Base-by-base conservation (phyloP, 2,113 vertebrate species). In the Rhea pennata region DNA sequence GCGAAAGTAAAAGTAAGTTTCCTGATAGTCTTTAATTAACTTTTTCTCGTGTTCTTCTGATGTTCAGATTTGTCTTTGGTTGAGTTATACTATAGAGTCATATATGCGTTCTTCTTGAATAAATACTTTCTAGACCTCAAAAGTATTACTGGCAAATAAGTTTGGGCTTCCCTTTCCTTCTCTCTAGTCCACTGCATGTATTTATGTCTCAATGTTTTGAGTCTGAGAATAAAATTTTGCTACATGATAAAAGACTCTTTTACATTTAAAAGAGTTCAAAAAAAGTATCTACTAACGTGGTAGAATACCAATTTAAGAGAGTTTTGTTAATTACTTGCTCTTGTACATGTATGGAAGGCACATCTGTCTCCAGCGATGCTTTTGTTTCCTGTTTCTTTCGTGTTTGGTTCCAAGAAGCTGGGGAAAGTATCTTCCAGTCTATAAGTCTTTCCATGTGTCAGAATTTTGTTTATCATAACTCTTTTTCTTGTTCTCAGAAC, bases 131-230 rank as follows among this genome's bases (percentile, higher is more conserved):
- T 65, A 6, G 27, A 85, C 22, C 59, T 89, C 44, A n/a, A 21
- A 79, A 13, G 0, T 71, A 17, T 31, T 80, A 7, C 6, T 8
- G 36, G 54, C 15, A 29, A 66, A 46, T 86, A 42, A 2, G 6
- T 62, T 44, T 74, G 39, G 23, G 15, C 26, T 95, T 79, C 22
- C 12, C 31, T 54, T 76, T 67, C 9, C 22, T 59, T 42, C 5
- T 92, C 14, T 85, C 5, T 6, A 42, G 5, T 29, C 67, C 3
- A 2, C 29, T 78, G 0, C 40, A 7, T 40, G 7, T 5, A 3
- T 33, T 87, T 82, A 1, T 72, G 3, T 83, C 14, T 91, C 12
- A 10, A 31, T 82, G 17, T 82, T 95, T 61, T 15, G 16, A n/a
- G 27, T 29, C 11, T 67, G 21, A 19, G 27, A 88, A 22, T 73